phyloP scores from a whole-genome alignment of 2,888 invertebrate species.

The Drosophila mimica region DNA sequence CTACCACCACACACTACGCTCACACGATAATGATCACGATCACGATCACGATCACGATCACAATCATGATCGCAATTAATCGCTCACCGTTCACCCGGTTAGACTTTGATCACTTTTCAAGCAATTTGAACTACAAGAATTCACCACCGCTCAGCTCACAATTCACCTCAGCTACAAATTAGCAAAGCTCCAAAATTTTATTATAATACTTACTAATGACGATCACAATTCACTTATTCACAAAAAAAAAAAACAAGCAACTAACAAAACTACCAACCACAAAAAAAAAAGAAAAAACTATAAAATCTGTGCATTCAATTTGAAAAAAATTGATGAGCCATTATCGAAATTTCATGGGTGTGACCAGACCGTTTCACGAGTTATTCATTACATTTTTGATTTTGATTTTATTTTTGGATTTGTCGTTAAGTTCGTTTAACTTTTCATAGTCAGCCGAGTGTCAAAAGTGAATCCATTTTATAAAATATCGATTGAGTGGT shows the following conservation, averaged over 20 bases:
- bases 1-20: constrained; percentile 35
- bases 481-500: constrained; percentile 85
- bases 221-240: constrained; percentile 58
- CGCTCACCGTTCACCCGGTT: constrained; percentile 49
- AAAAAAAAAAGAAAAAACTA: constrained; percentile 8
- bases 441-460: constrained; percentile 55
- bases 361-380: constrained; percentile 53
- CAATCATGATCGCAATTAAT: constrained; percentile 44
- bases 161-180: constrained; percentile 66
- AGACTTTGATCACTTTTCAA: constrained; percentile 57
- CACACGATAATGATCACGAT: constrained; percentile 18
- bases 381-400: constrained; percentile 34
- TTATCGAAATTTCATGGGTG: constrained; percentile 84
- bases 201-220: constrained; percentile 44
- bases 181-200: constrained; percentile 43
- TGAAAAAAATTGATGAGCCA: constrained; percentile 67
- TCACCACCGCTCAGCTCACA: constrained; percentile 65
- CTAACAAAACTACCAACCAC: constrained; percentile 47
- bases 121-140: constrained; percentile 52
- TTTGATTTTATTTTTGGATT: constrained; percentile 15
- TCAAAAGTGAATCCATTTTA: constrained; percentile 63
- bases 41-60: constrained; percentile 45
- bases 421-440: constrained; percentile 29
- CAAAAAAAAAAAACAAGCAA: constrained; percentile 42
- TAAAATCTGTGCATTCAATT: constrained; percentile 60